Percentiles rank a stretch among this genome's conserved stretches.
Conservation (phyloP, 2,113 vertebrate species). For the Alligator sinensis region DNA sequence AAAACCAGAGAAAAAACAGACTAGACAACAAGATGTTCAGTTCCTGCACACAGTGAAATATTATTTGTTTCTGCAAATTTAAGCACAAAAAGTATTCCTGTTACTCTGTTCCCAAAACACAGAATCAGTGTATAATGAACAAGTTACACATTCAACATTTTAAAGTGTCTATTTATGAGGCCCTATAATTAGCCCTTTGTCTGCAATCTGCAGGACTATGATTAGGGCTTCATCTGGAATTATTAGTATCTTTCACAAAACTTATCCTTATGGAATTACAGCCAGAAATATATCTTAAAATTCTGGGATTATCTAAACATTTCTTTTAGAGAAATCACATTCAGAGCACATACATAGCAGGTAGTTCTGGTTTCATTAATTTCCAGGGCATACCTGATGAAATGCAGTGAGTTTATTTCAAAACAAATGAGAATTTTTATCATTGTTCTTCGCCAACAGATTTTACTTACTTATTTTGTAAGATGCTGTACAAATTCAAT, state of each 20-base stretch:
- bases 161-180: slow-evolving; percentile 67
- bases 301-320: slow-evolving; percentile 9
- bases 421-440: neutral
- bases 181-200: slow-evolving; percentile 73
- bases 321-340: slow-evolving; percentile 32
- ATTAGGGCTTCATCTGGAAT: slow-evolving; percentile 33
- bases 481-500: slow-evolving; percentile 27
- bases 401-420: slow-evolving; percentile 16
- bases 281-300: slow-evolving; percentile 29
- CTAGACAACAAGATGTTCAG: neutral
- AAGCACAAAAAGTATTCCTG: slow-evolving; percentile 7
- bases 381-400: slow-evolving; percentile 5
- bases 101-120: slow-evolving; percentile 11
- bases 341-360: neutral
- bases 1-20: slow-evolving; percentile 1
- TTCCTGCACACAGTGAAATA: neutral
- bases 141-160: slow-evolving; percentile 63
- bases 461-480: slow-evolving; percentile 49
- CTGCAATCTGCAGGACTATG: slow-evolving; percentile 43
- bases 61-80: slow-evolving; percentile 13
- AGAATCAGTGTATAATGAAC: slow-evolving; percentile 57
- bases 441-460: slow-evolving; percentile 22
- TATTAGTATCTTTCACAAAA: slow-evolving; percentile 43
- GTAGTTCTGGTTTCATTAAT: slow-evolving; percentile 34
- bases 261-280: neutral